Percentiles rank a stretch among this genome's conserved stretches.
Evolutionary conservation across 2,113 vertebrate species (phyloP).

Genomic region (Ascaphus truei): DNA sequence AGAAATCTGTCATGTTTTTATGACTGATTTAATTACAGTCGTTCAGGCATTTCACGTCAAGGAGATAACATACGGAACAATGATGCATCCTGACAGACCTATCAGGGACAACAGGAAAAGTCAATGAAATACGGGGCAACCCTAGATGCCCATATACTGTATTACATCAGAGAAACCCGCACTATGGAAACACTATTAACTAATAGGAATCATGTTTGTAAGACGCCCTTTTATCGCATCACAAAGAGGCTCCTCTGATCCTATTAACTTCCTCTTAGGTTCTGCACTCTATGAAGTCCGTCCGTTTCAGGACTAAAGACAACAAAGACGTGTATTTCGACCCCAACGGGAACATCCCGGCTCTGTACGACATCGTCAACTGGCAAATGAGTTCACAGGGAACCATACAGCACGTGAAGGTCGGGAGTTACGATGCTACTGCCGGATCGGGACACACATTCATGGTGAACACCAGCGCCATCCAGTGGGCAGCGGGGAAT

Average conservation of each 20-base stretch:
- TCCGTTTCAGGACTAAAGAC: conserved; percentile 56
- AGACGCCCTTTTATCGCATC: background rate
- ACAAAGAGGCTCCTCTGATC: too few species aligned
- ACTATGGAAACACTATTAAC: too few species aligned
- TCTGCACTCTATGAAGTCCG: conserved; percentile 49
- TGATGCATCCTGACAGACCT: too few species aligned
- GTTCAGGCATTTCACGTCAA: too few species aligned
- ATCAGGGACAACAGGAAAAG: too few species aligned
- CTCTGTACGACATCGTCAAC: conserved; percentile 26
- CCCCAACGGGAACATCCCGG: conserved; percentile 9
- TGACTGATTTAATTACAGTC: too few species aligned
- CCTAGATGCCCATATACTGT: too few species aligned
- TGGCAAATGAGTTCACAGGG: background rate
- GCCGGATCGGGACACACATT: background rate
- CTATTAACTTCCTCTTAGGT: conserved; percentile 45
- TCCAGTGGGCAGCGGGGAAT: conserved; percentile 1
- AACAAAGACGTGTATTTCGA: conserved; percentile 18
- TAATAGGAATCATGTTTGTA: too few species aligned
- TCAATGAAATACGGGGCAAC: too few species aligned
- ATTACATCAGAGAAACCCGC: background rate
- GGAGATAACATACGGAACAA: too few species aligned
- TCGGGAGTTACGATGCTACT: background rate
- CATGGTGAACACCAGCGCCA: background rate
- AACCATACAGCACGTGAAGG: background rate
- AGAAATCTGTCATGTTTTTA: too few species aligned